Evolutionary conservation across 2,888 invertebrate genomes (phyloP), one percentile per base, ranked within the genome.

Genomic region (Brachynemurus nebulosus): DNA sequence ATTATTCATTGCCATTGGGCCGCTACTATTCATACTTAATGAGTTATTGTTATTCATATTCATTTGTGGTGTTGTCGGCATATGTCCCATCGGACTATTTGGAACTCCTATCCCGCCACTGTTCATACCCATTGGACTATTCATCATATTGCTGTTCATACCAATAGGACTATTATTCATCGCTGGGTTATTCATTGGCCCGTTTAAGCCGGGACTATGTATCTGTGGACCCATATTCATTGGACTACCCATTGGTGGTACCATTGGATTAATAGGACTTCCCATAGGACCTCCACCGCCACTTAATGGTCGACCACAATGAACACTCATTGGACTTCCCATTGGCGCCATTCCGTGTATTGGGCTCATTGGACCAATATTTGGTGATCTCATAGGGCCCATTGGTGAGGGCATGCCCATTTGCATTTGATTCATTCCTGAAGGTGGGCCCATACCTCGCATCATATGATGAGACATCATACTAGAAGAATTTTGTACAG

Each of bases 141-240:
- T 55, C 52, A 54, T 55, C 9, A 50, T 56, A 11, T 52, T 52
- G 40, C 54, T 52, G 21, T 52, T 55, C 48, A 53, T 57, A 19
- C 50, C 68, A 50, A 74, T 71, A 1, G 77, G 76, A 43, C 76
- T 75, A 52, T 75, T 74, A 45, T 68, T 69, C 66, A 72, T 72
- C 3, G 72, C 70, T 11, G 77, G 72, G 61, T 71, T 70, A 59
- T 70, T 74, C 68, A 73, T 71, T 45, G 71, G 70, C 45, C 67
- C 69, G 42, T 62, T 67, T 48, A 71, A 77, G 47, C 77, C 62
- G 37, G 79, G 80, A 65, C 78, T 81, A 54, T 80, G 82, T 75
- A 85, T 78, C 8, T 76, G 82, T 42, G 82, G 81, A 42, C 76
- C 80, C 80, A 79, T 83, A 61, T 53, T 51, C 64, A 69, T 71